A percentile compares a stretch with the other conserved stretches of the same genome.
phyloP scores from a whole-genome alignment of 2,888 invertebrate genomes.

The Tinea trinotella region DNA sequence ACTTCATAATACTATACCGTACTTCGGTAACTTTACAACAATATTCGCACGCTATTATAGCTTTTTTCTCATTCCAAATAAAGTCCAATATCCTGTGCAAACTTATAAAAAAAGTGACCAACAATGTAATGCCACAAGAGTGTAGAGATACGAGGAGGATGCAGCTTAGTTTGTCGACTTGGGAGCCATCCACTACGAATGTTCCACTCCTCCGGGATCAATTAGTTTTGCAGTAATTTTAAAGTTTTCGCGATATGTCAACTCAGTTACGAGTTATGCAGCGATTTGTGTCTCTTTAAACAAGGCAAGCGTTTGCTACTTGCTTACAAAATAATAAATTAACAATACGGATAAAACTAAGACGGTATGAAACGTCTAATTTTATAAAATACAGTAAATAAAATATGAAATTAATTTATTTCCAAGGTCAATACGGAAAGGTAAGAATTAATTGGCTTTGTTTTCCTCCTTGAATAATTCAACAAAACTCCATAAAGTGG shows the following conservation, averaged over 20 bases:
- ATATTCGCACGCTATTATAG: not conserved
- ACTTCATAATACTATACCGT: constrained; percentile 4
- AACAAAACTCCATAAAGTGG: constrained; percentile 16
- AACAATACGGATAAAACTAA: too few relatives aligned
- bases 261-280: constrained; percentile 5
- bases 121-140: constrained; percentile 1
- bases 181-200: constrained; percentile 42
- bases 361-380: not conserved
- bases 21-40: not conserved
- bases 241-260: constrained; percentile 11
- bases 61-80: not conserved
- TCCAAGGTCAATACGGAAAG: constrained; percentile 6
- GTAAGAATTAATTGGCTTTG: constrained; percentile 14
- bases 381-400: not conserved
- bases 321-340: not conserved
- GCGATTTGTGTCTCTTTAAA: not conserved
- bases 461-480: constrained; percentile 18
- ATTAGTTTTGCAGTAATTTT: constrained; percentile 37
- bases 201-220: constrained; percentile 41
- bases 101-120: not conserved
- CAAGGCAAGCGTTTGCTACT: too few relatives aligned
- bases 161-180: constrained; percentile 16
- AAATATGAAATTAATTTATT: not conserved
- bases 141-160: constrained; percentile 14
- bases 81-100: not conserved